Evolutionary conservation across 2,888 invertebrate species (phyloP), one percentile per base, ranked within the genome.

Genomic region (Taphrorychus bicolor): DNA sequence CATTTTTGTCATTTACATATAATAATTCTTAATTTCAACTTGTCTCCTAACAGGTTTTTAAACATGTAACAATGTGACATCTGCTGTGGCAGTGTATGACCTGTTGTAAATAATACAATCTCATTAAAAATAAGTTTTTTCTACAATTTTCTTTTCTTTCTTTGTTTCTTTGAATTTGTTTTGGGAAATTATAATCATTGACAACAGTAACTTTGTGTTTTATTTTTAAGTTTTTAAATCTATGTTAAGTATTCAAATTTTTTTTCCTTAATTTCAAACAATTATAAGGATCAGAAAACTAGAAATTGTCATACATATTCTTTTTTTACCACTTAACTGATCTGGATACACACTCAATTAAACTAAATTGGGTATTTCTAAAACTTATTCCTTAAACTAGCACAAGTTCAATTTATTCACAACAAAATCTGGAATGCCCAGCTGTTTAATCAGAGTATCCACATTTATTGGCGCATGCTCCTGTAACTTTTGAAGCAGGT

Each of bases 91-190:
- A n/a, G n/a, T n/a, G n/a, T n/a, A n/a, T n/a, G n/a, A n/a, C 14
- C 52, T 52, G 16, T 77, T 80, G 79, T 80, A 80, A 78, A 80
- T 80, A 51, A 80, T 77, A 78, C 77, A 79, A 79, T 78, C 78
- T 79, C 78, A 79, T 79, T 80, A 80, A 80, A 80, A 70, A 77
- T 76, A 74, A 19, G 77, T 80, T 79, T 79, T 79, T 79, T 77
- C 72, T 76, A 69, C 49, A 49, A 57, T 56, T 52, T 76, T 75
- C 49, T 48, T 63, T 63, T 62, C 48, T 59, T 65, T 64, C 24
- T 58, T 63, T 63, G 48, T 45, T 45, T 45, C 32, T 7, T 5
- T 32, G n/a, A n/a, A n/a, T 32, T 9, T 51, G 42, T 64, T 64
- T 57, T 22, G 32, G 19, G 24, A 19, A 23, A 64, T 63, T 64